These are phyloP conservation scores for Molossus alvarezi DNA, from an alignment of 2,797 vertebrate species.

Conservation along the genomic window DNA sequence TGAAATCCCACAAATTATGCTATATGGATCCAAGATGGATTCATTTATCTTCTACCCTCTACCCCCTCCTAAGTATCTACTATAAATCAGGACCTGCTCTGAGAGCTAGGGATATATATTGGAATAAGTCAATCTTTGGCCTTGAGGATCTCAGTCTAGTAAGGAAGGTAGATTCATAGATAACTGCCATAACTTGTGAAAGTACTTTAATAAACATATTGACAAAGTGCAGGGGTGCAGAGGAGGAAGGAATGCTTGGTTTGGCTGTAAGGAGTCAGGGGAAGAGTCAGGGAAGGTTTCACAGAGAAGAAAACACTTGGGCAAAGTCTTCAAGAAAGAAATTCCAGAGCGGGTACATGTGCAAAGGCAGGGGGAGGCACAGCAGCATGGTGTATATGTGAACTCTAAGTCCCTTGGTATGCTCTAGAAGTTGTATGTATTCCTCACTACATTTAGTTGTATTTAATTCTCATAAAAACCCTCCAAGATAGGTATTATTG, in stretches of 20 bases:
- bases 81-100: not conserved
- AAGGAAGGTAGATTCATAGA: not conserved
- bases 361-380: not conserved
- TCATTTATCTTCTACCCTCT: not conserved
- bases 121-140: not conserved
- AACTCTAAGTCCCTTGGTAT: not conserved
- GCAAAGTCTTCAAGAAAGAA: not conserved
- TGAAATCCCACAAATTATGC: not conserved
- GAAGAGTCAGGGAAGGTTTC: not conserved
- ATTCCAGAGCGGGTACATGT: not conserved
- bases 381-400: not conserved
- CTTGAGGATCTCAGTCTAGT: not conserved
- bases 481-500: not conserved
- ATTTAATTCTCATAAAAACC: not conserved
- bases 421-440: not conserved
- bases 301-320: not conserved
- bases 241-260: not conserved
- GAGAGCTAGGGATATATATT: not conserved
- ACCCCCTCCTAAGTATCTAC: not conserved
- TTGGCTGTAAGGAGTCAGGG: not conserved
- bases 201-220: not conserved
- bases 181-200: not conserved
- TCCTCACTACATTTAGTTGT: not conserved
- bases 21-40: slow-evolving; percentile 7
- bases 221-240: not conserved